Evolutionary conservation across 2,113 vertebrate species (phyloP), one percentile per base, ranked within the genome.

Genomic region (Urocynchramus pylzowi): DNA sequence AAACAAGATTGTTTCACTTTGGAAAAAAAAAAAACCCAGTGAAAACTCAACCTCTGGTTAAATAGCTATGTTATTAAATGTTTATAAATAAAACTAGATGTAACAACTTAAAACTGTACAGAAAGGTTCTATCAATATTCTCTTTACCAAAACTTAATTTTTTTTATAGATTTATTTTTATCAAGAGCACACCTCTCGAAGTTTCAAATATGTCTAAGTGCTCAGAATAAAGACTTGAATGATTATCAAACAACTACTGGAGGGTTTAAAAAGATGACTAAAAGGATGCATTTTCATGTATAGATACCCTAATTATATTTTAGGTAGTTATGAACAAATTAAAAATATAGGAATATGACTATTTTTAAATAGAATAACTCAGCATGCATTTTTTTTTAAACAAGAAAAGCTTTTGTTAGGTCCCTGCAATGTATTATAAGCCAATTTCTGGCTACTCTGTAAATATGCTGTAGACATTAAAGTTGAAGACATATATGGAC

Each of bases 61-160:
- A 60, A 67, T 53, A 68, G 33, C 31, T 68, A 14, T 4, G 6
- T 11, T 67, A 63, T 39, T 30, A 89, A 47, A 44, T 77, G 16
- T 7, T 87, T 52, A 70, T 68, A 90, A 92, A 95, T 37, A 81
- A 78, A 92, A 88, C 49, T 47, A 94, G 74, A 84, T 61, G 31
- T 17, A 70, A 52, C 22, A 87, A 33, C 60, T 45, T 91, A 60
- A 70, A 87, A 86, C 39, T 7, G 27, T 24, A 84, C 52, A 80
- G 49, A 65, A 61, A 54, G 6, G 28, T 27, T 65, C 49, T 33
- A 35, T 45, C 44, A 88, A 76, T 83, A 67, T 90, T 91, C 18
- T 54, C 68, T 61, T 90, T 67, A 83, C 35, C 35, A 60, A 4
- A 27, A 12, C 82, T 23, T 24, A 61, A 50, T 35, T n/a, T 44